Conservation (phyloP, 2,797 vertebrate genomes). For the Chaetophractus vellerosus region DNA sequence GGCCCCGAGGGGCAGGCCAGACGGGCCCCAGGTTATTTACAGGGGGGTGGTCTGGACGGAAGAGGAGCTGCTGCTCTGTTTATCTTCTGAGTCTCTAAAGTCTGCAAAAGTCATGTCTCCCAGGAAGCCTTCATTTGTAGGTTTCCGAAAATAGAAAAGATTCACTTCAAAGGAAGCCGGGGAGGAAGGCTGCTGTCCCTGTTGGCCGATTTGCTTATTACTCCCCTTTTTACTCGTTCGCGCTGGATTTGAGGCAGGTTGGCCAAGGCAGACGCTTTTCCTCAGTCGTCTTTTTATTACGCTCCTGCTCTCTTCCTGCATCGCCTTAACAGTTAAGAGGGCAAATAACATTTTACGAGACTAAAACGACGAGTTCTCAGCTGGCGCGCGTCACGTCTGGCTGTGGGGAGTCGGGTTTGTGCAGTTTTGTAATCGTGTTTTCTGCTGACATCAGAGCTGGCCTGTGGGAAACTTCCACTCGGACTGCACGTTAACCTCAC, state of each 20-base stretch:
- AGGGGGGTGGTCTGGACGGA: constrained; percentile 6
- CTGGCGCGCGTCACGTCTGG: constrained; percentile 14
- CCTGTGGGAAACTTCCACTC: not conserved
- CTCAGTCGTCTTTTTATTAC: not conserved
- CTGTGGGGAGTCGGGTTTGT: constrained; percentile 63
- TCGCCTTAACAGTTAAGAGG: constrained; percentile 63
- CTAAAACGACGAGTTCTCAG: not conserved
- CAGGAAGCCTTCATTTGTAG: constrained; percentile 59
- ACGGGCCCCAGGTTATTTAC: constrained; percentile 74
- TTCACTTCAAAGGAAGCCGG: constrained; percentile 52
- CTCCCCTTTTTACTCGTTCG: not conserved
- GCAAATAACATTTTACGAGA: constrained; percentile 66
- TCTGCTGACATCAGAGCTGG: constrained; percentile 62
- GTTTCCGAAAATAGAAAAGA: constrained; percentile 41
- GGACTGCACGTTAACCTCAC: not conserved
- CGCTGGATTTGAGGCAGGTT: not conserved
- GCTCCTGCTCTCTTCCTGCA: not conserved
- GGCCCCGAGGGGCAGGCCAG: not conserved
- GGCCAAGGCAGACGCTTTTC: not conserved
- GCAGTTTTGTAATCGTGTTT: constrained; percentile 72
- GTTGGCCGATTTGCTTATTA: not conserved
- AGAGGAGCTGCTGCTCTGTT: constrained; percentile 59
- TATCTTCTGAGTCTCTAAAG: constrained; percentile 75
- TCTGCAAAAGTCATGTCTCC: constrained; percentile 59
- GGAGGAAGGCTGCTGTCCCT: not conserved